Percentiles rank a stretch among this genome's conserved stretches.
Conservation (phyloP, 2,888 invertebrate genomes). For the Lordiphosa fenestrarum region DNA sequence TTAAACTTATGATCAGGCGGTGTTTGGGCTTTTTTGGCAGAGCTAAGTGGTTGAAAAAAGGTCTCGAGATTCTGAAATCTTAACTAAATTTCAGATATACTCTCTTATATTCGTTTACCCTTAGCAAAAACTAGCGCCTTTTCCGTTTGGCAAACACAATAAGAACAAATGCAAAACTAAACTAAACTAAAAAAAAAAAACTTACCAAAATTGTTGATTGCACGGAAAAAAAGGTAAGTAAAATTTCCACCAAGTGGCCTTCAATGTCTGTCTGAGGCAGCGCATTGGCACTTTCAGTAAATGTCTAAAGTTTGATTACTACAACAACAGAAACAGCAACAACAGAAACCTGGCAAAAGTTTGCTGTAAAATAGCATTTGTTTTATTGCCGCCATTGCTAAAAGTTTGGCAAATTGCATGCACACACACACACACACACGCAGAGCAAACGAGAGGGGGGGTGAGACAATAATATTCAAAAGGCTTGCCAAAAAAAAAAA, state of each 20-base stretch:
- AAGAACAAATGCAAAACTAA: too few relatives aligned
- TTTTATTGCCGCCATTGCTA: slow-evolving; percentile 59
- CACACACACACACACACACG: slow-evolving; percentile 22
- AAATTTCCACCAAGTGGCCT: not conserved
- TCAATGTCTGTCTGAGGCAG: slow-evolving; percentile 2
- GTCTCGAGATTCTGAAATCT: too few relatives aligned
- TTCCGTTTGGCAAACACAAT: too few relatives aligned
- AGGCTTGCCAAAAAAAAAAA: slow-evolving; percentile 3
- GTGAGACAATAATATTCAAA: slow-evolving; percentile 2
- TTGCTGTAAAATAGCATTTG: slow-evolving; percentile 65
- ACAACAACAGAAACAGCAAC: slow-evolving; percentile 16
- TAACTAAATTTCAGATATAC: too few relatives aligned
- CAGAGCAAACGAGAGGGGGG: not conserved
- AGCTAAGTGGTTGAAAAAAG: too few relatives aligned
- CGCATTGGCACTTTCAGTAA: slow-evolving; percentile 55
- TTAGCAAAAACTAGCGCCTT: too few relatives aligned
- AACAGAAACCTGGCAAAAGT: slow-evolving; percentile 50
- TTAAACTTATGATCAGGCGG: too few relatives aligned
- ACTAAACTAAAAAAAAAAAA: too few relatives aligned
- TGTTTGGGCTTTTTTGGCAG: too few relatives aligned
- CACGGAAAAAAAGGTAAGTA: too few relatives aligned
- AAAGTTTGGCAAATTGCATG: slow-evolving; percentile 64
- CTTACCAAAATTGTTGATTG: too few relatives aligned
- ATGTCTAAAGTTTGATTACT: slow-evolving; percentile 67
- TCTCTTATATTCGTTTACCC: too few relatives aligned